These are phyloP conservation scores for Buphagus erythrorhynchus DNA, from an alignment of 2,797 vertebrate species.

Conservation along the genomic window DNA sequence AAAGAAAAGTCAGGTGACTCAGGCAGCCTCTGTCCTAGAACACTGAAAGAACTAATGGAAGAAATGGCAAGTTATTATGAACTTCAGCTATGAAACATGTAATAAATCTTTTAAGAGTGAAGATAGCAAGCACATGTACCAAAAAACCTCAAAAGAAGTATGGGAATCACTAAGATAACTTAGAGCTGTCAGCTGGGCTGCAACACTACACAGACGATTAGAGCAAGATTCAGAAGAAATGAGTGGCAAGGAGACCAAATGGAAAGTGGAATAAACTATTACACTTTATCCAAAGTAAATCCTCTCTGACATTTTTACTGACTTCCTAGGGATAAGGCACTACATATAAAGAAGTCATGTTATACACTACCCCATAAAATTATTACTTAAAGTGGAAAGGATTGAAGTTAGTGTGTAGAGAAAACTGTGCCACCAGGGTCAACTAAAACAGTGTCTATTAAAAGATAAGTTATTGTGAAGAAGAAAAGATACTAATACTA, in stretches of 20 bases:
- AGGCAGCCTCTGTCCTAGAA: neutral
- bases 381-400: neutral
- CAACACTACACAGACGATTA: neutral
- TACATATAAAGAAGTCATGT: neutral
- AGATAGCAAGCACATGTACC: fast-evolving
- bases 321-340: neutral
- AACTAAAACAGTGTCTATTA: neutral
- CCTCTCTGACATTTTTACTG: neutral
- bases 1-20: neutral
- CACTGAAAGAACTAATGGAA: neutral
- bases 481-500: neutral
- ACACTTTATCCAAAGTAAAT: neutral
- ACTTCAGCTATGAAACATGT: neutral
- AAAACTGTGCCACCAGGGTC: neutral
- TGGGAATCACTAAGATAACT: neutral
- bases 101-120: neutral
- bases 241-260: neutral
- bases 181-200: neutral
- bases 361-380: neutral
- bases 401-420: neutral
- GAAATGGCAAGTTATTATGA: neutral
- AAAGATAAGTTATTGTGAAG: neutral
- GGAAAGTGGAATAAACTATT: neutral
- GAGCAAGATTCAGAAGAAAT: neutral
- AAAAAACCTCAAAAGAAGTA: neutral